These are phyloP conservation scores for Meleagris gallopavo DNA, from an alignment of 2,113 vertebrate genomes.

Conservation along the genomic window DNA sequence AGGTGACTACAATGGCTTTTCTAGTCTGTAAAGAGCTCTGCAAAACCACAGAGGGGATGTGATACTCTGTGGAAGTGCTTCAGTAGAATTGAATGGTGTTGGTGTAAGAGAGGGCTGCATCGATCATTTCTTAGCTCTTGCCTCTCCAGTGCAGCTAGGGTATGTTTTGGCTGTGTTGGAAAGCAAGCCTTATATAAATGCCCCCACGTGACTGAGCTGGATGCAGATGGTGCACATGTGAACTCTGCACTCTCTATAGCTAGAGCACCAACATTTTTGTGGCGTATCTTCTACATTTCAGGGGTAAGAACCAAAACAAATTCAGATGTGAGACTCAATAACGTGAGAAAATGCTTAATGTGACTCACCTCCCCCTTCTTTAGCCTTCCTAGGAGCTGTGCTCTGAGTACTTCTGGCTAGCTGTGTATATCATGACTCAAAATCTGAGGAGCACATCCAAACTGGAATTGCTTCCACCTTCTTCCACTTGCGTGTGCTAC, in stretches of 20 bases:
- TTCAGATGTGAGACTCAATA: conserved; percentile 3
- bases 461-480: not conserved
- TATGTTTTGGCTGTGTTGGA: not conserved
- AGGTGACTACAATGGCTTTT: not conserved
- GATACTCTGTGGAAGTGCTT: not conserved
- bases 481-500: not conserved
- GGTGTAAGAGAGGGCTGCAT: not conserved
- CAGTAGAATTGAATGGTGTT: not conserved
- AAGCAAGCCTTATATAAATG: not conserved
- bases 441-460: not conserved
- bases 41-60: not conserved
- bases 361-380: not conserved
- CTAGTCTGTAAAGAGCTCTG: not conserved
- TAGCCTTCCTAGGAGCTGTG: not conserved
- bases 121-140: not conserved
- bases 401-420: not conserved
- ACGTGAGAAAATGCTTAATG: not conserved
- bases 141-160: not conserved
- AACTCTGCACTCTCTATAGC: not conserved
- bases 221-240: not conserved
- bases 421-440: not conserved
- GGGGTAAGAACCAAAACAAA: not conserved
- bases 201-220: not conserved
- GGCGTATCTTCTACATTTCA: not conserved
- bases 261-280: not conserved